These are phyloP conservation scores for Gnathonemus longibarbis DNA, from an alignment of 2,113 vertebrate genomes.

Conservation along the genomic window DNA sequence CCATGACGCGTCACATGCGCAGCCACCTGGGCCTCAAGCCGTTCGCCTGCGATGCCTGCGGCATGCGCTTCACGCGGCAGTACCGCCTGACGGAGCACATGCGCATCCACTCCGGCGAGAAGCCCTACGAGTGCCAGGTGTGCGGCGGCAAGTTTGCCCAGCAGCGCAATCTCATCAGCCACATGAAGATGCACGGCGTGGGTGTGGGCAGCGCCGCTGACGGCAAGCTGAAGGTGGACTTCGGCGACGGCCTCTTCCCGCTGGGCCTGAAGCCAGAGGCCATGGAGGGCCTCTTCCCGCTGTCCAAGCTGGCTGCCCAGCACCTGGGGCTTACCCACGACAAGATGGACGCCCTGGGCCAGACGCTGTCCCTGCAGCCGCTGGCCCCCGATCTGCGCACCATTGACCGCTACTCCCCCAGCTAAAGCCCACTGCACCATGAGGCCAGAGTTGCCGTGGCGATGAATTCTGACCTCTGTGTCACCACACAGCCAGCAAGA, in stretches of 20 bases:
- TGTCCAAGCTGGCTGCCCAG: slow-evolving; percentile 85
- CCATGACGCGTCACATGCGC: slow-evolving; percentile 99
- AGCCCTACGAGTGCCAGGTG: slow-evolving; percentile 97
- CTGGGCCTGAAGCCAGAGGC: slow-evolving; percentile 88
- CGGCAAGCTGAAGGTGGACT: slow-evolving; percentile 88
- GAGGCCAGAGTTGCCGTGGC: background rate
- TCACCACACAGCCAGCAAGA: background rate
- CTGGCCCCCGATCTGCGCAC: slow-evolving; percentile 69
- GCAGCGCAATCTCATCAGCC: slow-evolving; percentile 98
- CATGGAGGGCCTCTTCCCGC: slow-evolving; percentile 87
- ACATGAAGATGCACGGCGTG: slow-evolving; percentile 98
- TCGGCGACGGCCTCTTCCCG: slow-evolving; percentile 82
- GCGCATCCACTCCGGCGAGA: slow-evolving; percentile 98
- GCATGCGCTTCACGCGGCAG: slow-evolving; percentile 98
- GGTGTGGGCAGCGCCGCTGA: slow-evolving; percentile 63
- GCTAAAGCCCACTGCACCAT: slow-evolving; percentile 53
- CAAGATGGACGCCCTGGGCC: slow-evolving; percentile 82
- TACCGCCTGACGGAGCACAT: slow-evolving; percentile 98
- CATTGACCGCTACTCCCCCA: slow-evolving; percentile 90
- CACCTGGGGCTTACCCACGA: slow-evolving; percentile 86
- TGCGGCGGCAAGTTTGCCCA: slow-evolving; percentile 97
- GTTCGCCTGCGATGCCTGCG: slow-evolving; percentile 95
- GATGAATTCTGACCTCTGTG: background rate
- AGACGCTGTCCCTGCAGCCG: slow-evolving; percentile 60
- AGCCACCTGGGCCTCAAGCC: slow-evolving; percentile 97